Evolutionary conservation across 1,140 invertebrate genomes (phyloP), one percentile per base, ranked within the genome.

Genomic region (Choristoneura fumiferana): DNA sequence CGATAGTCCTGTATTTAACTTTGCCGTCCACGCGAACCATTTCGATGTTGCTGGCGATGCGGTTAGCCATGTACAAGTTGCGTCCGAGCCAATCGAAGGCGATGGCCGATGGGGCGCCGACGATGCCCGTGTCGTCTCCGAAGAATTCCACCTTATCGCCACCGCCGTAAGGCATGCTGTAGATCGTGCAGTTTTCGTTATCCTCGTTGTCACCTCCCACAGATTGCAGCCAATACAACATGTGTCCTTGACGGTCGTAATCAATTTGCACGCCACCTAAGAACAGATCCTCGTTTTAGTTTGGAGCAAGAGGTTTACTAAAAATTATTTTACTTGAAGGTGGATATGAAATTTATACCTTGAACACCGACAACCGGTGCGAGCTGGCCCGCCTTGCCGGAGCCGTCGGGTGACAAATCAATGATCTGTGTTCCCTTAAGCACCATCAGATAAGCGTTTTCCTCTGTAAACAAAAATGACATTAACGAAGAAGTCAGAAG

Each of bases 41-140:
- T 89, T 99, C 97, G 58, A 99, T 96, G 63, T 98, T 98, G 17
- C 96, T 96, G 8, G 96, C 96, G 37, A 95, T 92, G 13, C 95
- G 93, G 76, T 99, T 99, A 8, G 97, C 98, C 69, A 99, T 94
- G 76, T 96, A 99, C 5, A 99, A 79, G 87, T 99, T 99, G 36
- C 97, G 90, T 6, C 98, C 97, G 22, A 99, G 91, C 98, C 98
- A 99, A 79, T 99, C 98, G 76, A 98, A 96, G 0, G 98, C 98
- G 29, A 99, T 93, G 0, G 96, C 93, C 39, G 96, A 96, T 0
- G 98, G 96, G 0, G 96, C 94, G 0, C 98, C 98, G 18, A 98
- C 94, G 29, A 98, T 93, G 5, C 97, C 96, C 4, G 92, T 92
- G 58, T 96, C 95, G 0, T 92, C 71, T 71, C 92, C 93, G 0